phyloP scores from a whole-genome alignment of 2,888 invertebrate genomes.

The Cancer borealis region DNA sequence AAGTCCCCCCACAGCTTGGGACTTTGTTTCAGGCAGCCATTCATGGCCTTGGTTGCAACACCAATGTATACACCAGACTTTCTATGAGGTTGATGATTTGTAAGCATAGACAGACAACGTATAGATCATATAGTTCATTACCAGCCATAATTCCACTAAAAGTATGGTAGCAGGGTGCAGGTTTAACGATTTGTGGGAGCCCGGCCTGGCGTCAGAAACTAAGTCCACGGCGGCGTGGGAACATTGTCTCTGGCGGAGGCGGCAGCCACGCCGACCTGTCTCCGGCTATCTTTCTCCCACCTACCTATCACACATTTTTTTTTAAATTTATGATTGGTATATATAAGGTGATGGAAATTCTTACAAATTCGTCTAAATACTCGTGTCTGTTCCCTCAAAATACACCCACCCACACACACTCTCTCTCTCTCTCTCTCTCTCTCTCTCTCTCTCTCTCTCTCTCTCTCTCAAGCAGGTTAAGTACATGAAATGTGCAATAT shows the following conservation, averaged over 20 bases:
- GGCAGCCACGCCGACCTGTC: neutral
- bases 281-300: too few species aligned
- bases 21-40: slow-evolving; percentile 55
- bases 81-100: too few species aligned
- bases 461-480: too few species aligned
- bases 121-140: neutral
- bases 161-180: neutral
- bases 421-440: too few species aligned
- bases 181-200: slow-evolving; percentile 40
- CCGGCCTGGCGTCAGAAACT: slow-evolving; percentile 39
- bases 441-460: too few species aligned
- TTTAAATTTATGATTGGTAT: neutral
- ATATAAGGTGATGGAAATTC: neutral
- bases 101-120: neutral
- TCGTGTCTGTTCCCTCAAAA: too few species aligned
- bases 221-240: slow-evolving; percentile 60
- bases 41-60: neutral
- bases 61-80: neutral
- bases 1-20: slow-evolving; percentile 57
- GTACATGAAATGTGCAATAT: too few species aligned
- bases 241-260: slow-evolving; percentile 55
- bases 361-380: neutral
- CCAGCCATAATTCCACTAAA: neutral
- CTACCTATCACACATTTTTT: too few species aligned
- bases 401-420: too few species aligned